Evolutionary conservation across 2,113 vertebrate species (phyloP).

Genomic region (Oncorhynchus masou): DNA sequence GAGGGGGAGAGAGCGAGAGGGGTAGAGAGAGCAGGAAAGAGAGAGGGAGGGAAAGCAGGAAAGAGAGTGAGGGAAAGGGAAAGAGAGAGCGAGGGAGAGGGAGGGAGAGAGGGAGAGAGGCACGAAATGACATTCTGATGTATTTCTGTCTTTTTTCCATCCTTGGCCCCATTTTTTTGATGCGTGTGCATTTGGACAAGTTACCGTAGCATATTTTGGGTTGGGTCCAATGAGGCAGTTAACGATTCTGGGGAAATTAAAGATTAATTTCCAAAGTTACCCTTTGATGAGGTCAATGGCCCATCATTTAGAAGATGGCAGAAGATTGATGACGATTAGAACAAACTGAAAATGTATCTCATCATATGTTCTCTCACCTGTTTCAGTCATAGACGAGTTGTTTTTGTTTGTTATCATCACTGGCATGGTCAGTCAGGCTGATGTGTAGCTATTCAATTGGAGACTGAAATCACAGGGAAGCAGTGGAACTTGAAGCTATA

Average conservation of each 20-base stretch:
- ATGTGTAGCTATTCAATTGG: background rate
- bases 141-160: constrained; percentile 63
- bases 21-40: too few relatives aligned
- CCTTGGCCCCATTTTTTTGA: constrained; percentile 63
- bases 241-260: constrained; percentile 39
- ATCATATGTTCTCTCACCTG: background rate
- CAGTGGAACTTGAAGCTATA: background rate
- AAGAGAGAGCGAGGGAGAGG: fast-evolving
- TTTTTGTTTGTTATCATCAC: background rate
- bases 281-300: constrained; percentile 23
- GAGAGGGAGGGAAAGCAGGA: too few relatives aligned
- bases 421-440: background rate
- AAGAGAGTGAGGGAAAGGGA: too few relatives aligned
- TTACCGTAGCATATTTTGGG: constrained; percentile 37
- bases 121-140: constrained; percentile 71
- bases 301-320: background rate
- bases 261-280: constrained; percentile 29
- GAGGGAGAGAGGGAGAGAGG: too few relatives aligned
- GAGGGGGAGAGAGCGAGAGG: too few relatives aligned
- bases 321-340: background rate
- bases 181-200: constrained; percentile 45
- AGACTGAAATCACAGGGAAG: background rate
- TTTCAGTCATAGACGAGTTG: background rate
- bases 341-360: background rate
- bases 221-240: constrained; percentile 17